Evolutionary conservation across 2,888 invertebrate genomes (phyloP).

Genomic region (Drosophila paranaensis): DNA sequence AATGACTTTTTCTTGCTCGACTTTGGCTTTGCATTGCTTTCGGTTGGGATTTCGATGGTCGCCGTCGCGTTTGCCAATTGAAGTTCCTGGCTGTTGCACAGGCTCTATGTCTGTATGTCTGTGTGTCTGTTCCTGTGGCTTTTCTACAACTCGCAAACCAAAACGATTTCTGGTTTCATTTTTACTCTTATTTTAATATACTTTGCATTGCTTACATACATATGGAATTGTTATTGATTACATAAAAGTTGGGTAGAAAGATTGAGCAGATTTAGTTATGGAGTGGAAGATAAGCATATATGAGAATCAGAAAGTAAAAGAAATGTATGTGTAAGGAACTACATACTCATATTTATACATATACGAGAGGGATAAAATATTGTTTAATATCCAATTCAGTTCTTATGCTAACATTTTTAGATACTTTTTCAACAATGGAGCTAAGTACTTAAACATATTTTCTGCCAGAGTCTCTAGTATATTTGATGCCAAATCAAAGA

Average conservation of each 20-base stretch:
- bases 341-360: too few species aligned
- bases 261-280: background rate
- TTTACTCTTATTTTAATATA: background rate
- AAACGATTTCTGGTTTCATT: background rate
- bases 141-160: background rate
- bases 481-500: background rate
- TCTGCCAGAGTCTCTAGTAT: background rate
- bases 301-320: background rate
- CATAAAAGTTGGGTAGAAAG: background rate
- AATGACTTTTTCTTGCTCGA: conserved; percentile 67
- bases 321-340: too few species aligned
- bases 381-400: too few species aligned
- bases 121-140: background rate
- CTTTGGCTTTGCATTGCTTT: conserved; percentile 39
- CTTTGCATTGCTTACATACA: background rate
- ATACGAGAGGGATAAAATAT: background rate
- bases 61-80: conserved; percentile 36
- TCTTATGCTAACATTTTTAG: background rate
- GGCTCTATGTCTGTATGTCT: background rate
- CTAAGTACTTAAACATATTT: background rate
- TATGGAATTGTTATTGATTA: conserved; percentile 1
- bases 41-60: conserved; percentile 48
- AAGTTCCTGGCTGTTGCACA: conserved; percentile 20
- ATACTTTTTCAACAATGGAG: background rate
- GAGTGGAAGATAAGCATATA: background rate